A percentile compares a stretch with the other conserved stretches of the same genome.
Conservation (phyloP, 1,140 invertebrate genomes). For the Elymnias hypermnestra region DNA sequence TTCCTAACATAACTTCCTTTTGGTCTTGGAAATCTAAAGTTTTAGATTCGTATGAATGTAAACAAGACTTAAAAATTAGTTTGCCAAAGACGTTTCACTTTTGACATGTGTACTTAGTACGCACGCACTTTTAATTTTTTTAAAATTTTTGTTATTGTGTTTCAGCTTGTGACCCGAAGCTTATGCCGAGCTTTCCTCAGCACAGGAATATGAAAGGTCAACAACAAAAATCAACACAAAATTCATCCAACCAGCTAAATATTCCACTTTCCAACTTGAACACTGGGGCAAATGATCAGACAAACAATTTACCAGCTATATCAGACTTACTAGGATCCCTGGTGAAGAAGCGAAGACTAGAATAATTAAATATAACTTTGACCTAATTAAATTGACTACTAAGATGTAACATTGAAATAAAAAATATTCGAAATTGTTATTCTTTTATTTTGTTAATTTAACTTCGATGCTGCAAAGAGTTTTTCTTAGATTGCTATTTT, state of each 20-base stretch:
- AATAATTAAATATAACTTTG: constrained; percentile 42
- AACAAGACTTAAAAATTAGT: too few species aligned
- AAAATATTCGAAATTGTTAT: constrained; percentile 6
- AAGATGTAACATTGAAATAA: constrained; percentile 19
- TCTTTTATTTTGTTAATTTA: constrained; percentile 16
- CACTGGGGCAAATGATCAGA: constrained; percentile 80
- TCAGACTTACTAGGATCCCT: constrained; percentile 86
- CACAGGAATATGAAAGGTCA: constrained; percentile 90
- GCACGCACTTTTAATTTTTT: too few species aligned
- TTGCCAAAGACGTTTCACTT: too few species aligned
- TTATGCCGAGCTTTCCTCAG: constrained; percentile 98
- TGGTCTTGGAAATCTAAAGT: too few species aligned
- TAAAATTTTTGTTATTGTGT: constrained; percentile 31
- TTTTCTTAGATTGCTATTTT: constrained; percentile 32
- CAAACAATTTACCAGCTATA: constrained; percentile 84
- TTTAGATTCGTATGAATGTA: too few species aligned
- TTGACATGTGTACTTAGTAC: too few species aligned
- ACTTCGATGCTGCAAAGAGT: not conserved
- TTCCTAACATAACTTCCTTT: too few species aligned
- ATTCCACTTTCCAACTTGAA: constrained; percentile 74
- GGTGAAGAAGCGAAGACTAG: constrained; percentile 83
- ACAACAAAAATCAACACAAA: constrained; percentile 52
- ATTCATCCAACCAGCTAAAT: constrained; percentile 51
- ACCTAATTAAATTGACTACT: constrained; percentile 17
- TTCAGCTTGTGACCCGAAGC: constrained; percentile 94